Evolutionary conservation across 2,113 vertebrate genomes (phyloP), one percentile per base, ranked within the genome.

Genomic region (Gavialis gangeticus): DNA sequence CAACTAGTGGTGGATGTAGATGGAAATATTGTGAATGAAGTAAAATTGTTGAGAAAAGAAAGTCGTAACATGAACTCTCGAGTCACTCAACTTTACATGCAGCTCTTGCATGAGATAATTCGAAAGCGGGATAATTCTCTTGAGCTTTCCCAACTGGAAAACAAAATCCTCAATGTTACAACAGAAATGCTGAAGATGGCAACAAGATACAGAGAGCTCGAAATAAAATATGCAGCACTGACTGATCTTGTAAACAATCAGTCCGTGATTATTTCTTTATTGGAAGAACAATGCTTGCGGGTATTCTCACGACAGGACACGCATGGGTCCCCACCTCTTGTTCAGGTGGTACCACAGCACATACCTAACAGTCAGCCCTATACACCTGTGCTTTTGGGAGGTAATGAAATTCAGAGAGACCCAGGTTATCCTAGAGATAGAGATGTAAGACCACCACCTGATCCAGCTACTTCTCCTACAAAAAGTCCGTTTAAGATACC

Each of bases 21-120:
- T 1, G 99, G 99, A 22, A 99, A 99, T 97, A 98, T 99, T 30
- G 99, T 99, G 67, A 99, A 98, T 3, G 99, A 99, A 97, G 99
- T 99, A 64, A 99, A 99, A 97, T 95, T 99, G 79, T 97, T 99
- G 95, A 97, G 99, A 90, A 99, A 99, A 85, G 99, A 99, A 96
- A 99, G 99, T 77, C 98, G 99, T 1, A 99, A 99, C 96, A 99
- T 99, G 99, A 99, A 99, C 98, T 99, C 99, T 0, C 98, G 99
- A 0, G 99, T 99, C 34, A 99, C 99, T 12, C 99, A 99, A 17
- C 99, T 99, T 89, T 99, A 99, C 22, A 99, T 99, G 99, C 99
- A 99, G 79, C 98, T 99, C 88, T 86, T 99, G 91, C 99, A 99
- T 14, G 99, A 99, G 98, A 99, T 99, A 60, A 99, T 99, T 84